Evolutionary conservation across 2,113 vertebrate species (phyloP).

Genomic region (Periophthalmodon schlosseri): DNA sequence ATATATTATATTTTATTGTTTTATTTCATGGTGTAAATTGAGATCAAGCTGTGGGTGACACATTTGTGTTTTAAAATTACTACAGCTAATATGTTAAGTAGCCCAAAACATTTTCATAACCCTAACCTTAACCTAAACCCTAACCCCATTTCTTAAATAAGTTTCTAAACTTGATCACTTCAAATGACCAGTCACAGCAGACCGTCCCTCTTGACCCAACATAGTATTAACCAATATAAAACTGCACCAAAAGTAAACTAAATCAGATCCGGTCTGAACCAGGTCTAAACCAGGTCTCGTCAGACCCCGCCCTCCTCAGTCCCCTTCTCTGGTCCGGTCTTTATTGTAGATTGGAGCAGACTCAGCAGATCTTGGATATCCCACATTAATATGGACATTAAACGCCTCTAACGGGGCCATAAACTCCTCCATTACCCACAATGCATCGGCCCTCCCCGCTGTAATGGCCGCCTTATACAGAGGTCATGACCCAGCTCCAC

Average conservation of each 20-base stretch:
- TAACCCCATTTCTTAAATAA: too few relatives aligned
- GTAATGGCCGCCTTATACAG: not conserved
- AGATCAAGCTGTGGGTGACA: too few relatives aligned
- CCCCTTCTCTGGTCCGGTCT: not conserved
- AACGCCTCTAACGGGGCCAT: slow-evolving; percentile 6
- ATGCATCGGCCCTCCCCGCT: not conserved
- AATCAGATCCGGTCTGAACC: not conserved
- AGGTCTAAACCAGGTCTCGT: not conserved
- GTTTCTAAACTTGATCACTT: too few relatives aligned
- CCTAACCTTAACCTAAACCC: too few relatives aligned
- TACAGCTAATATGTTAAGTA: too few relatives aligned
- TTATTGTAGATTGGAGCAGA: not conserved
- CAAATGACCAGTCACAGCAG: too few relatives aligned
- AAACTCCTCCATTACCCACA: slow-evolving; percentile 9
- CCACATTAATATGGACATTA: slow-evolving; percentile 1
- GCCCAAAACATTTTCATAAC: too few relatives aligned
- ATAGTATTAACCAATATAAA: too few relatives aligned
- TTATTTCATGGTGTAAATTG: too few relatives aligned
- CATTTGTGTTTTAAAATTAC: too few relatives aligned
- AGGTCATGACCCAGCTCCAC: not conserved
- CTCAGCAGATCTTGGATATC: not conserved
- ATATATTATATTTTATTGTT: too few relatives aligned
- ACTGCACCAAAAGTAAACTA: not conserved
- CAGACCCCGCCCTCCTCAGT: not conserved
- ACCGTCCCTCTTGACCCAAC: too few relatives aligned